Evolutionary conservation across 2,888 invertebrate genomes (phyloP), one percentile per base, ranked within the genome.

Genomic region (Sicus ferrugineus): DNA sequence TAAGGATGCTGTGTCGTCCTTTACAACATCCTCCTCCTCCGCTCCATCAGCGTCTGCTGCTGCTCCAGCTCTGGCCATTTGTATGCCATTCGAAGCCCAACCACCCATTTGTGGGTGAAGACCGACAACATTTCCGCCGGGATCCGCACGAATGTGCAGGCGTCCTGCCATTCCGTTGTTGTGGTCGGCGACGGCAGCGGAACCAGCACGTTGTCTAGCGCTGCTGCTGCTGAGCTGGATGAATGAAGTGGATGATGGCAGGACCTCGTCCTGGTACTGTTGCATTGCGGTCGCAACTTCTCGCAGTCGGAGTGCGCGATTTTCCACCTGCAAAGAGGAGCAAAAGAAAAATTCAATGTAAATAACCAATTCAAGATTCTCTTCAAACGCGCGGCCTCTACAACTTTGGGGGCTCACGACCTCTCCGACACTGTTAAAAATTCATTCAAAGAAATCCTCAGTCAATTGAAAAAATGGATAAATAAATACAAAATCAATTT

Each of bases 301-400:
- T 67, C 87, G 81, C 58, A 95, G 87, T 72, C 95, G 89, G 73
- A 95, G 86, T 0, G 94, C 95, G 85, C 93, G 90, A 86, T 95
- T 95, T 87, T 94, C 94, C 87, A 90, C 91, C 93, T 93, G 89
- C 68, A 87, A 87, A 73, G 75, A 76, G 21, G 50, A 64, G 68
- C 38, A 69, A 73, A 48, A 48, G 48, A 52, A 26, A 16, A 28
- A 54, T 14, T n/a, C n/a, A n/a, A n/a, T n/a, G n/a, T n/a, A n/a
- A n/a, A 46, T 9, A 46, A 46, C 14, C 3, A 46, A 46, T 34
- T n/a, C n/a, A 46, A 11, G 46, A 46, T n/a, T n/a, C n/a, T n/a
- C n/a, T n/a, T n/a, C n/a, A n/a, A n/a, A n/a, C n/a, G n/a, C n/a
- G n/a, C n/a, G n/a, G n/a, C n/a, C n/a, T n/a, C n/a, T n/a, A n/a